A percentile compares a stretch with the other conserved stretches of the same genome.
These are phyloP conservation scores for Argyrosomus japonicus DNA, from an alignment of 2,113 vertebrate genomes.

Conservation along the genomic window DNA sequence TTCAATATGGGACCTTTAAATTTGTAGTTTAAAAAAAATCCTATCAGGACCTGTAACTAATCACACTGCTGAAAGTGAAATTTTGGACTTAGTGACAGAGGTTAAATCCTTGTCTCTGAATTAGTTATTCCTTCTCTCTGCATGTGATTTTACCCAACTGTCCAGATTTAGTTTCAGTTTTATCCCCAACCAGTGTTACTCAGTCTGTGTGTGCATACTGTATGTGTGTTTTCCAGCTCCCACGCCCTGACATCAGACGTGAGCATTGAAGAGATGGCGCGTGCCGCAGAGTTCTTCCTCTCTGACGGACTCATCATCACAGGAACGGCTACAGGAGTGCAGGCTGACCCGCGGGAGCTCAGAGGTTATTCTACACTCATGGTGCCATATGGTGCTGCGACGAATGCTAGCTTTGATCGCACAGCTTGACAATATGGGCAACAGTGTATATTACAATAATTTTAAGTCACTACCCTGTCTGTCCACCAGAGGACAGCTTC, in stretches of 20 bases:
- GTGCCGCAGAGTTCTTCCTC: slow-evolving; percentile 89
- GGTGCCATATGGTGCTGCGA: not conserved
- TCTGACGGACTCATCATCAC: slow-evolving; percentile 89
- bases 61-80: not conserved
- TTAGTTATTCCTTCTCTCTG: not conserved
- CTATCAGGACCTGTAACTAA: not conserved
- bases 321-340: slow-evolving; percentile 84
- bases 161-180: not conserved
- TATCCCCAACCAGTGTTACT: not conserved
- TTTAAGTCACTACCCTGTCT: not conserved
- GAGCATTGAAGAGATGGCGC: slow-evolving; percentile 81
- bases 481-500: slow-evolving; percentile 49
- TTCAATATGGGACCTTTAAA: not conserved
- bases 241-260: slow-evolving; percentile 89
- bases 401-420: too few species aligned
- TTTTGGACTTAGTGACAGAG: not conserved
- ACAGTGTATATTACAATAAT: not conserved
- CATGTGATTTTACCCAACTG: not conserved
- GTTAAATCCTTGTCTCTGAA: not conserved
- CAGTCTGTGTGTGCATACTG: not conserved
- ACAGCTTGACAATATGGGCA: too few species aligned
- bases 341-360: slow-evolving; percentile 83
- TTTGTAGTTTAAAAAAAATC: not conserved
- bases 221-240: slow-evolving; percentile 77
- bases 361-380: slow-evolving; percentile 64